These are phyloP conservation scores for Anarhynchus alexandrinus DNA, from an alignment of 2,113 vertebrate genomes.

Conservation along the genomic window DNA sequence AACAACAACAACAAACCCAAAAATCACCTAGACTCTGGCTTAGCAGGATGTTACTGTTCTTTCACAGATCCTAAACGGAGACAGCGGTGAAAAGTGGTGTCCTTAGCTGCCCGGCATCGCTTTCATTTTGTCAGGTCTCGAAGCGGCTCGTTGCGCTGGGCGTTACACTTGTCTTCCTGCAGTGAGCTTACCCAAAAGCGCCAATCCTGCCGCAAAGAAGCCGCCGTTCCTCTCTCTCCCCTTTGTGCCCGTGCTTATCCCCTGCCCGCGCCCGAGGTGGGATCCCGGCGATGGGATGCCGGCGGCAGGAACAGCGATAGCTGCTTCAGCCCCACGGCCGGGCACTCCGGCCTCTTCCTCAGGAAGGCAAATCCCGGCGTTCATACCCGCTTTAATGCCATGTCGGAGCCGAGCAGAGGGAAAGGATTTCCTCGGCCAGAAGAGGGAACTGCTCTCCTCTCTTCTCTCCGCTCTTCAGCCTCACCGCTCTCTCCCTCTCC, in stretches of 20 bases:
- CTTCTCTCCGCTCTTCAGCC: neutral
- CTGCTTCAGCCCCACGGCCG: rapidly evolving
- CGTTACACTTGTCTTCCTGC: neutral
- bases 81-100: neutral
- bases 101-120: neutral
- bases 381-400: rapidly evolving
- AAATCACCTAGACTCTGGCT: neutral
- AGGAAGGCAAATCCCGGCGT: neutral
- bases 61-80: neutral
- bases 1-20: neutral
- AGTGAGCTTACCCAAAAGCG: neutral
- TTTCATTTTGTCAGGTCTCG: rapidly evolving
- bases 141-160: rapidly evolving
- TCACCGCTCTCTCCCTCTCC: neutral
- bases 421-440: neutral
- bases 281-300: neutral
- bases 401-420: neutral
- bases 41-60: neutral
- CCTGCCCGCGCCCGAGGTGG: rapidly evolving
- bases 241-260: too few relatives aligned
- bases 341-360: neutral
- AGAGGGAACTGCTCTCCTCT: neutral
- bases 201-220: rapidly evolving
- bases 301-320: neutral
- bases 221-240: rapidly evolving